Evolutionary conservation across 2,888 invertebrate genomes (phyloP).

Genomic region (Epinotia bilunana): DNA sequence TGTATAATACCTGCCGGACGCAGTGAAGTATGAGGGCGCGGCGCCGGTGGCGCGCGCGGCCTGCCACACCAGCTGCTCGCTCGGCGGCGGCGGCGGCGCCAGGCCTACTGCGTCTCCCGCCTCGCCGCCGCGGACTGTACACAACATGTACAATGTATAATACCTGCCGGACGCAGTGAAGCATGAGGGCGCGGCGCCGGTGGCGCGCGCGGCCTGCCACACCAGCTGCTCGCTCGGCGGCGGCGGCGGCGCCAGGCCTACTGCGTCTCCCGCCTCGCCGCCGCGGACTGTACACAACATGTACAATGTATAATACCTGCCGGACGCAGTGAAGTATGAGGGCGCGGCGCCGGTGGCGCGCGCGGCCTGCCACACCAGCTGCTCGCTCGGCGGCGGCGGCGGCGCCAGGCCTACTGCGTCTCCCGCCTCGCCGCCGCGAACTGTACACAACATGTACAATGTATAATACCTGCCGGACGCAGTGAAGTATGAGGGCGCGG

Average conservation of each 20-base stretch:
- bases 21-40: slow-evolving; percentile 97
- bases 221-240: slow-evolving; percentile 83
- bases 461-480: neutral
- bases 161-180: slow-evolving; percentile 87
- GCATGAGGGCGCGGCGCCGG: slow-evolving; percentile 99
- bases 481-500: slow-evolving; percentile 91
- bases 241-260: slow-evolving; percentile 67
- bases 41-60: slow-evolving; percentile 98
- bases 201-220: slow-evolving; percentile 97
- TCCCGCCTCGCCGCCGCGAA: slow-evolving; percentile 55
- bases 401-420: slow-evolving; percentile 65
- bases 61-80: slow-evolving; percentile 91
- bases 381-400: slow-evolving; percentile 71
- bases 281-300: slow-evolving; percentile 46
- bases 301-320: slow-evolving; percentile 53
- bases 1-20: slow-evolving; percentile 64
- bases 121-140: slow-evolving; percentile 53
- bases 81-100: slow-evolving; percentile 70
- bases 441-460: neutral
- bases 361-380: slow-evolving; percentile 96
- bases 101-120: slow-evolving; percentile 65
- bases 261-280: slow-evolving; percentile 63
- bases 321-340: slow-evolving; percentile 92
- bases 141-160: neutral
- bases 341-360: slow-evolving; percentile 98